Conservation (phyloP, 2,113 vertebrate species). For the Bubalus kerabau region DNA sequence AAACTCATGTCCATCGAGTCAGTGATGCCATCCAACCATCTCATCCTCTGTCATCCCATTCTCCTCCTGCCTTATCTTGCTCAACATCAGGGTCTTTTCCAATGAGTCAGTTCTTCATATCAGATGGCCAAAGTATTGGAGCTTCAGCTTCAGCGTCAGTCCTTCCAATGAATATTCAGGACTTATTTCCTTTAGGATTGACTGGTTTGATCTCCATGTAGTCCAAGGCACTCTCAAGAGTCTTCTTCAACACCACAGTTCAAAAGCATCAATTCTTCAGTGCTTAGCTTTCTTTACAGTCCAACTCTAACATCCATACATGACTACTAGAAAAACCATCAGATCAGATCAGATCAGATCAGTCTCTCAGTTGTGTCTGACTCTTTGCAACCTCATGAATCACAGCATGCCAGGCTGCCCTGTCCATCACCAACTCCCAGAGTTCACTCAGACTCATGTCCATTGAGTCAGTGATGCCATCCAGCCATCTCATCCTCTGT, state of each 20-base stretch:
- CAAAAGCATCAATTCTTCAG: background rate
- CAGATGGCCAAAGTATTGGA: background rate
- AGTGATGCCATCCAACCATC: background rate
- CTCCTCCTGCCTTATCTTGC: background rate
- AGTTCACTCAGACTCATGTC: no score
- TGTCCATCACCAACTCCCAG: no score
- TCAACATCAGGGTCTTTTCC: background rate
- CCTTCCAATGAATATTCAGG: background rate
- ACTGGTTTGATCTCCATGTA: background rate
- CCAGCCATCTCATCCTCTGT: no score
- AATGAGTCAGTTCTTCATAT: background rate
- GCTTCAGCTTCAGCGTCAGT: background rate
- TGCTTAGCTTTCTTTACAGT: rapidly evolving
- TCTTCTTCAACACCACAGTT: background rate
- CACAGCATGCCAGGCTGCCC: no score
- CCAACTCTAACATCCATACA: background rate
- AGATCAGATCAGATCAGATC: no score
- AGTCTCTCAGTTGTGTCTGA: no score
- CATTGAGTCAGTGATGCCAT: no score
- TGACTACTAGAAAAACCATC: background rate
- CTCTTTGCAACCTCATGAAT: no score
- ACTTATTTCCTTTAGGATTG: background rate
- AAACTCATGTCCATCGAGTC: background rate
- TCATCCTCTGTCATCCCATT: background rate
- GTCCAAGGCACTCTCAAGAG: background rate